Evolutionary conservation across 2,797 vertebrate species (phyloP), one percentile per base, ranked within the genome.

Genomic region (Zenarchopterus dispar): DNA sequence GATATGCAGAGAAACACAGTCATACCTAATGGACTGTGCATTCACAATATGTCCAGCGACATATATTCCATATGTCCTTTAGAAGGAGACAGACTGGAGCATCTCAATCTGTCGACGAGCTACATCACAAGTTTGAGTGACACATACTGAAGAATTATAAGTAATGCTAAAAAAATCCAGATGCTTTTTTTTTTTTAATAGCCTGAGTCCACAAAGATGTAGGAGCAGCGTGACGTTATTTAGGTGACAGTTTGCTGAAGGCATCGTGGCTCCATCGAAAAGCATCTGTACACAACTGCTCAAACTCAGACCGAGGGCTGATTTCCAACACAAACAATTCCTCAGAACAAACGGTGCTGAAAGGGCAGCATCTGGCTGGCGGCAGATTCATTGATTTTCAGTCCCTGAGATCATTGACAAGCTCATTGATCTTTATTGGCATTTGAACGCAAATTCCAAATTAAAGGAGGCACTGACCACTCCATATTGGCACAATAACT

Each of bases 41-140:
- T 58, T 78, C 31, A 56, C 80, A 85, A 70, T 77, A 78, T 88
- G 85, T 64, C 58, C 62, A 46, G 44, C 9, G 36, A 73, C 81
- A 74, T 71, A 79, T 54, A 68, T 68, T 75, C 73, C 82, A 84
- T 73, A 78, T 78, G 81, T 62, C 43, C 60, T 57, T 2, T 2
- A 26, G 36, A 61, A 67, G 15, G 80, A 54, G 16, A 45, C 59
- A 66, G 67, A 65, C 45, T 62, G 70, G 70, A 81, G 51, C 46
- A 49, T 67, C 68, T 84, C 71, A 74, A 64, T 80, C 56, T 31
- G 44, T 26, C 51, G 48, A 81, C 67, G 76, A 70, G 75, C 18
- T 1, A 44, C 19, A 43, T 58, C 46, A 39, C 54, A 53, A 47
- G 59, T 56, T 6, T 67, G 19, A 61, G 45, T 0, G 6, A 13